Evolutionary conservation across 2,113 vertebrate genomes (phyloP), one percentile per base, ranked within the genome.

Genomic region (Piaya cayana): DNA sequence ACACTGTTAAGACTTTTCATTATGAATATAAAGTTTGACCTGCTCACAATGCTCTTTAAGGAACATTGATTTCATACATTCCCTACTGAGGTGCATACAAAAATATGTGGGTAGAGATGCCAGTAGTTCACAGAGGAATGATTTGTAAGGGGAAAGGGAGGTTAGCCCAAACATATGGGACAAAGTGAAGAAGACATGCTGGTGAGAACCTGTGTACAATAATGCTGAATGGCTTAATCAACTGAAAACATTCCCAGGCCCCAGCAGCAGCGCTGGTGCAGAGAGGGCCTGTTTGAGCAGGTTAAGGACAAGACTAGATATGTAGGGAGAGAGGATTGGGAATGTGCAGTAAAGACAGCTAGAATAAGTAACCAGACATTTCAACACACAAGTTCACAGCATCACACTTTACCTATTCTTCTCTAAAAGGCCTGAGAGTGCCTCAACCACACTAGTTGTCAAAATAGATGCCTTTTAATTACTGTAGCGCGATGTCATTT

Each of bases 131-230:
- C 43, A 85, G 62, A 22, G 23, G 69, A 78, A 59, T 39, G 72
- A 90, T 93, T 93, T 78, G 75, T 71, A 79, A 64, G 83, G 92
- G 82, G 65, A 96, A 88, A 49, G 39, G 71, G 68, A 93, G 90
- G 80, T 96, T 84, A 94, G 72, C 72, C 39, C 72, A 75, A 78
- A 21, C 95, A 93, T 4, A 17, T 34, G 55, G 63, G 87, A 59
- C 34, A 82, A 49, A 86, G 90, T 81, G 94, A 67, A 77, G 88
- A 78, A 83, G 82, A 90, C 16, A 18, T 68, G 90, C 30, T 92
- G 82, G 64, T 88, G 82, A 95, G 90, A 86, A 88, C 32, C 53
- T 17, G 34, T 82, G 42, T n/a, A 21, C 68, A 93, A 30, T 75
- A 32, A 70, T 19, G 36, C 63, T 75, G 85, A 63, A 70, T 25